A percentile compares a stretch with the other conserved stretches of the same genome.
Evolutionary conservation across 1,140 invertebrate genomes (phyloP).

Genomic region (Tachypleus tridentatus): DNA sequence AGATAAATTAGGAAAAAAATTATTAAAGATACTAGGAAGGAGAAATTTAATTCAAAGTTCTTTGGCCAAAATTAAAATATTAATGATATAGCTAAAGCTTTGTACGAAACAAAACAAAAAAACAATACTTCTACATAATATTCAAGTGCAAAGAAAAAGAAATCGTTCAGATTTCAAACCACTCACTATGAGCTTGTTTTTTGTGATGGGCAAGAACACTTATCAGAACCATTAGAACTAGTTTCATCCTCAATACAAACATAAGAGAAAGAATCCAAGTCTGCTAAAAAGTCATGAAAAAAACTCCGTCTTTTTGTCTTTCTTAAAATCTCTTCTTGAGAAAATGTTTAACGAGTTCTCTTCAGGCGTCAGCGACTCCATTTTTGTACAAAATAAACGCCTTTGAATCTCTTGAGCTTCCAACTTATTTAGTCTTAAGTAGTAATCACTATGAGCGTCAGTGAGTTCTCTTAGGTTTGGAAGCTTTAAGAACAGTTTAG

Average conservation of each 20-base stretch:
- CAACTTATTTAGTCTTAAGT: conserved; percentile 30
- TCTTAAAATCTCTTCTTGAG: no score
- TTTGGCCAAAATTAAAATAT: no score
- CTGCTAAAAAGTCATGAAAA: conserved; percentile 11
- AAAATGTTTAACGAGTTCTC: not conserved
- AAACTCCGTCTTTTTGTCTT: conserved; percentile 1
- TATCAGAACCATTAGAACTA: conserved; percentile 14
- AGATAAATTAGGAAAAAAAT: no score
- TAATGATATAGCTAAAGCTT: no score
- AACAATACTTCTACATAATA: no score
- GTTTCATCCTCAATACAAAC: conserved; percentile 18
- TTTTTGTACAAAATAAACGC: conserved; percentile 22
- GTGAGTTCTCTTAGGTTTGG: conserved; percentile 41
- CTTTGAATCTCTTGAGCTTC: conserved; percentile 26
- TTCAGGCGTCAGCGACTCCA: conserved; percentile 8
- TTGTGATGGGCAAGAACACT: no score
- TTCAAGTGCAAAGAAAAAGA: no score
- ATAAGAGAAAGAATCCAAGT: conserved; percentile 8
- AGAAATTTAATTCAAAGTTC: no score
- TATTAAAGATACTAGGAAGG: no score
- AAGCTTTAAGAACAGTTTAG: conserved; percentile 40
- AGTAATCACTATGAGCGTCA: conserved; percentile 38
- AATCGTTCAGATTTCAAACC: no score
- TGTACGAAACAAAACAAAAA: no score
- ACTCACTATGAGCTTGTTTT: no score